Base-by-base conservation (phyloP, 1,140 invertebrate genomes). In the Aphaenogaster rudis region DNA sequence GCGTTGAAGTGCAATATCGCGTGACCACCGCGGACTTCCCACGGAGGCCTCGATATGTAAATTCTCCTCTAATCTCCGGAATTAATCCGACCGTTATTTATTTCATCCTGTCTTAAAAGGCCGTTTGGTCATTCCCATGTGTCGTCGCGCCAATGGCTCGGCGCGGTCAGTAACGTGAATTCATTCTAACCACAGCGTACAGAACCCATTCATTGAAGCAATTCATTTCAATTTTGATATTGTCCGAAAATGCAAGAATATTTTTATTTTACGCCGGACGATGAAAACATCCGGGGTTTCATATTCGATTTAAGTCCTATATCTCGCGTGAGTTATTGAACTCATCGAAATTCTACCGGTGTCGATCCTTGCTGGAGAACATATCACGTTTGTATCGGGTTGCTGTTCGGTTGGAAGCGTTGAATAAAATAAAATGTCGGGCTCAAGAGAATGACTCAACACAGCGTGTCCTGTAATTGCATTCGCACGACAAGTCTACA, bases 71-170 rank as follows among this genome's bases (percentile, higher is more conserved):
- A 81, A 71, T 71, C 66, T 71, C 39, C 50, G 21, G 52, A 45
- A 81, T 81, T 81, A 71, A 81, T 81, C 66, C 66, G 15, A 21
- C 36, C 39, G 66, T 81, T 71, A 81, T 81, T 81, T 71, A 71
- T 67, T 15, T 71, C 64, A 33, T 71, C 66, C 67, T 33, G 21
- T 71, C 21, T 59, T 71, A 48, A 81, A 59, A 57, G 79, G 9
- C 36, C n/a, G 21, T n/a, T 71, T 5, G 13, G 48, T n/a, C 61
- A 28, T 80, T 67, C 4, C 33, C 63, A 28, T 28, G 33, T 21
- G 48, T 69, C 64, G 48, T 45, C 78, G 36, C 50, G 36, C n/a
- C 21, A 28, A 28, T 33, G 45, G 33, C 39, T 39, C 74, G 54
- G 54, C 17, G 39, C 21, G 42, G 15, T 17, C 15, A 33, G 9